Percentiles rank a stretch among this genome's conserved stretches.
These are phyloP conservation scores for Aradus depressus DNA, from an alignment of 2,888 invertebrate genomes.

Conservation along the genomic window DNA sequence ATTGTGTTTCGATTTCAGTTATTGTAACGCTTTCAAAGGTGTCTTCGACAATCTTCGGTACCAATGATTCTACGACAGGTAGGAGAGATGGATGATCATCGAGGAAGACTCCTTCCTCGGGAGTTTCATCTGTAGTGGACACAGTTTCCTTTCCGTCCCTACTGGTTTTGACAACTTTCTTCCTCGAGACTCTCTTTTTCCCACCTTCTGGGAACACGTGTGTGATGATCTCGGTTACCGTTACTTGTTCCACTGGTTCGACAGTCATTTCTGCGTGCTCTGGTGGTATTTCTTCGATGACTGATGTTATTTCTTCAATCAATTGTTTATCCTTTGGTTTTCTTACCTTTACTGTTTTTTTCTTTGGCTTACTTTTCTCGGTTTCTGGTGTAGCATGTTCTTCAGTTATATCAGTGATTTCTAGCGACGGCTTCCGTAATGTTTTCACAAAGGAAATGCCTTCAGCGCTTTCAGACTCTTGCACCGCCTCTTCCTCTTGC, in stretches of 20 bases:
- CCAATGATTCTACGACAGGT: slow-evolving; percentile 13
- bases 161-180: slow-evolving; percentile 15
- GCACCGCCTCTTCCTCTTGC: background rate
- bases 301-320: no score
- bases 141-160: slow-evolving; percentile 8
- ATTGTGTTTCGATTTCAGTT: slow-evolving; percentile 15
- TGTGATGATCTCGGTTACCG: slow-evolving; percentile 12
- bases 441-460: no score
- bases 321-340: no score
- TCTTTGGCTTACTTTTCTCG: no score
- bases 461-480: slow-evolving; percentile 12
- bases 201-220: slow-evolving; percentile 2
- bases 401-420: no score
- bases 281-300: no score
- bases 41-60: background rate
- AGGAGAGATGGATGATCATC: slow-evolving; percentile 4
- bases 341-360: no score
- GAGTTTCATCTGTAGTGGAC: slow-evolving; percentile 29
- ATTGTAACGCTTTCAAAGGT: slow-evolving; percentile 11
- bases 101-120: slow-evolving; percentile 22
- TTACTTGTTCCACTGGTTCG: slow-evolving; percentile 5
- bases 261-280: no score
- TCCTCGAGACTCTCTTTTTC: slow-evolving; percentile 11
- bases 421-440: no score
- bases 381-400: no score